Base-by-base conservation (phyloP, 1,140 invertebrate genomes). In the Euura saliciscinereae region DNA sequence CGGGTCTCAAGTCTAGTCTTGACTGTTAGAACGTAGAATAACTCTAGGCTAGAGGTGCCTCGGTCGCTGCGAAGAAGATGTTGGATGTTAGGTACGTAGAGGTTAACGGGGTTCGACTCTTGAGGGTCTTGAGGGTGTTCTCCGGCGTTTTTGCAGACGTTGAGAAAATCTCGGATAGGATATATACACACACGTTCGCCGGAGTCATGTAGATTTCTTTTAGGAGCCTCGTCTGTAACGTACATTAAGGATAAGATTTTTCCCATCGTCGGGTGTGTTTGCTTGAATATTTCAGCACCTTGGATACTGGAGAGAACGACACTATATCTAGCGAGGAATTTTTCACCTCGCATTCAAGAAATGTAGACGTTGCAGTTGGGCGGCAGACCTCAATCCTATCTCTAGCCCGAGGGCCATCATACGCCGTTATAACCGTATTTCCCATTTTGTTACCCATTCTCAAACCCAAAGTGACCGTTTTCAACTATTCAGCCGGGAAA, bases 161-260 rank as follows among this genome's bases (percentile, higher is more conserved):
- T 59, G 10, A 28, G 51, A 59, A 59, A 59, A n/a, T 2, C 51
- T 59, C 51, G 51, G 3, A n/a, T 59, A 3, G 28, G 6, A 59
- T 59, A n/a, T 5, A 59, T 59, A n/a, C 13, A n/a, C 13, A n/a
- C 28, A 28, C 28, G 28, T 28, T 28, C 28, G 28, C 28, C 28
- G 28, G 28, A 28, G 28, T 28, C 2, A 59, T 59, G 51, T n/a
- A 59, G 51, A 59, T 59, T 59, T 59, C 51, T 59, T 59, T 6
- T 3, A 59, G 51, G 51, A 8, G 13, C 8, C 2, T 11, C 28
- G 28, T 28, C 28, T 59, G 13, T 59, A 59, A 59, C 6, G 51
- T 51, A 51, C 46, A 51, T 59, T 59, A 59, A 6, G 51, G 51
- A 59, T 59, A 59, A 59, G 51, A 59, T 59, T 59, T 59, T n/a